Evolutionary conservation across 2,797 vertebrate species (phyloP).

Genomic region (Manis pentadactyla): DNA sequence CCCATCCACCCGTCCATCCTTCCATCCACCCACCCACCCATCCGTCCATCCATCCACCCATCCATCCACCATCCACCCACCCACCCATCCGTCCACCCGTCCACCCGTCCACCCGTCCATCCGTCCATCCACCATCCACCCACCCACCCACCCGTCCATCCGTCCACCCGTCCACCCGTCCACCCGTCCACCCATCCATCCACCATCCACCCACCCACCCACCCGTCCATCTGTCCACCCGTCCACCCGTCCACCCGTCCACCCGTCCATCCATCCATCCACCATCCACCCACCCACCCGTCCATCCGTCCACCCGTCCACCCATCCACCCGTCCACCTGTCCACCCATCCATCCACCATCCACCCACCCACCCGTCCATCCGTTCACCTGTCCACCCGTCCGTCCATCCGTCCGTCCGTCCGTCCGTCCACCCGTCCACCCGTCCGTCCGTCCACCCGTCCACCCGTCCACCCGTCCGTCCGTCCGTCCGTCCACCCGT

Average conservation of each 20-base stretch:
- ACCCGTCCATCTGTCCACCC: background rate
- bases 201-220: background rate
- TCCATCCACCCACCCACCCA: background rate
- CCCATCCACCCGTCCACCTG: background rate
- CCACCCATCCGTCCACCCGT: background rate
- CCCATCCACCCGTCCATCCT: background rate
- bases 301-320: fast-evolving
- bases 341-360: background rate
- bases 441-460: background rate
- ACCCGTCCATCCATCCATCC: fast-evolving
- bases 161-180: fast-evolving
- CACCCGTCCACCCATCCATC: background rate
- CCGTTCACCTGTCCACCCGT: background rate
- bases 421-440: background rate
- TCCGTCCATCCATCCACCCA: background rate
- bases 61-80: fast-evolving
- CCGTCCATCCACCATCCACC: no score
- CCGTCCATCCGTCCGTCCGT: background rate
- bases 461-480: background rate
- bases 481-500: no score
- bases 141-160: fast-evolving
- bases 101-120: background rate
- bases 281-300: background rate
- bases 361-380: background rate
- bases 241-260: fast-evolving